Evolutionary conservation across 2,888 invertebrate genomes (phyloP).

Genomic region (Ichneumoninae sp.): DNA sequence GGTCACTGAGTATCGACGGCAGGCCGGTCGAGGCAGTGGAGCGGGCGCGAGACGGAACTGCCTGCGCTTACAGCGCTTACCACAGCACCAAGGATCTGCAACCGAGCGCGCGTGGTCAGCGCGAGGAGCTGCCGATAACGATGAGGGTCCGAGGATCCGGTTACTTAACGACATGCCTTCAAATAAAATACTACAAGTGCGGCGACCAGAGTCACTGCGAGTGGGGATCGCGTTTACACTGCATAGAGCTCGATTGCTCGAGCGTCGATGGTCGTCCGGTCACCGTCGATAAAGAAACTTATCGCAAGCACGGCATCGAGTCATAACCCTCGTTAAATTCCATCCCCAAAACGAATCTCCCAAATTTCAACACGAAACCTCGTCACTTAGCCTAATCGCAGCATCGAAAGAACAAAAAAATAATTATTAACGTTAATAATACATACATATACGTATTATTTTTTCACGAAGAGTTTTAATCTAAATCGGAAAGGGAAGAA

Average conservation of each 20-base stretch:
- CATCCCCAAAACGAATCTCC: not conserved
- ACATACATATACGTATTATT: no score
- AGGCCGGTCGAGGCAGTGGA: constrained; percentile 82
- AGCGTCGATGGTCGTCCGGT: constrained; percentile 84
- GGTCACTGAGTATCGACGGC: constrained; percentile 82
- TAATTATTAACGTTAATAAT: no score
- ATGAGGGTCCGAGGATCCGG: constrained; percentile 85
- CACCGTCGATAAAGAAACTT: constrained; percentile 84
- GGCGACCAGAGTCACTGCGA: constrained; percentile 85
- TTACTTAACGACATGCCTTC: constrained; percentile 85
- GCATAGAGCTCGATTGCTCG: constrained; percentile 86
- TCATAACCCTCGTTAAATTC: constrained; percentile 71
- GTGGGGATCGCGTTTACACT: constrained; percentile 85
- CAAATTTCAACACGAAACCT: not conserved
- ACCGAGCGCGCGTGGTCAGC: constrained; percentile 84
- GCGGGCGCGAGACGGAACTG: constrained; percentile 84
- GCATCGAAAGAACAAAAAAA: not conserved
- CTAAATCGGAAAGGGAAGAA: no score
- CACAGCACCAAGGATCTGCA: constrained; percentile 83
- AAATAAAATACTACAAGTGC: constrained; percentile 86
- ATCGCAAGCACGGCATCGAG: constrained; percentile 82
- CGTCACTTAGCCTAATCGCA: constrained; percentile 42
- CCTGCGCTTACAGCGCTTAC: constrained; percentile 85
- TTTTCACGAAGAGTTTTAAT: no score
- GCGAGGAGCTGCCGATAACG: constrained; percentile 84